Evolutionary conservation across 1,140 invertebrate species (phyloP).

Genomic region (Achroia grisella): DNA sequence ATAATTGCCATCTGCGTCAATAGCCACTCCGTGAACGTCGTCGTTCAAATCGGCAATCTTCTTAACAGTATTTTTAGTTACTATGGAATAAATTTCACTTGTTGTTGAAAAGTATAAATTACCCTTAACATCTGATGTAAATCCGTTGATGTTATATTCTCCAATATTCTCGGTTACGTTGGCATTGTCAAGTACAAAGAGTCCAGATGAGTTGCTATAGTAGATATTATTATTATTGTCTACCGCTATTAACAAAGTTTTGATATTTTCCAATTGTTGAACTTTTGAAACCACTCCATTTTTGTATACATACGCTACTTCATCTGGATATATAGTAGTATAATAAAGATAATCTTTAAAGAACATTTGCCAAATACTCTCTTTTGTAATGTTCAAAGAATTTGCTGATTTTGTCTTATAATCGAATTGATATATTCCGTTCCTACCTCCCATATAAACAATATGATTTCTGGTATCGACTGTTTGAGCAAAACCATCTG

Average conservation of each 20-base stretch:
- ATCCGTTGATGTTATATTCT: not conserved
- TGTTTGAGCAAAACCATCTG: not conserved
- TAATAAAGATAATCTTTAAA: not conserved
- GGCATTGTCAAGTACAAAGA: not conserved
- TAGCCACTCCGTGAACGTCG: not conserved
- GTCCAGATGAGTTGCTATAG: not conserved
- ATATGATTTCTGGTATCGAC: not conserved
- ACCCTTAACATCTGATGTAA: not conserved
- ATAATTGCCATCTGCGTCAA: not conserved
- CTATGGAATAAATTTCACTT: no score
- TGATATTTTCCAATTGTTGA: not conserved
- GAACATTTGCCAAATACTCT: slow-evolving; percentile 3
- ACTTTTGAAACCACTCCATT: not conserved
- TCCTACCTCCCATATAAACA: not conserved
- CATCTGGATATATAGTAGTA: not conserved
- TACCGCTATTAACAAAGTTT: not conserved
- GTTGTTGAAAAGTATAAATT: not conserved
- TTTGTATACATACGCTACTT: slow-evolving; percentile 1
- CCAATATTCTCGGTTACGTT: not conserved
- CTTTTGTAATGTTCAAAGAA: not conserved
- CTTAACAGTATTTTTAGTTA: not conserved
- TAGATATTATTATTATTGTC: slow-evolving; percentile 1
- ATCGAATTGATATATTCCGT: not conserved
- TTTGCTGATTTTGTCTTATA: not conserved
- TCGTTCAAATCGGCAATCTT: not conserved